Evolutionary conservation across 2,797 vertebrate genomes (phyloP).

Genomic region (Scomberomorus guttatus): DNA sequence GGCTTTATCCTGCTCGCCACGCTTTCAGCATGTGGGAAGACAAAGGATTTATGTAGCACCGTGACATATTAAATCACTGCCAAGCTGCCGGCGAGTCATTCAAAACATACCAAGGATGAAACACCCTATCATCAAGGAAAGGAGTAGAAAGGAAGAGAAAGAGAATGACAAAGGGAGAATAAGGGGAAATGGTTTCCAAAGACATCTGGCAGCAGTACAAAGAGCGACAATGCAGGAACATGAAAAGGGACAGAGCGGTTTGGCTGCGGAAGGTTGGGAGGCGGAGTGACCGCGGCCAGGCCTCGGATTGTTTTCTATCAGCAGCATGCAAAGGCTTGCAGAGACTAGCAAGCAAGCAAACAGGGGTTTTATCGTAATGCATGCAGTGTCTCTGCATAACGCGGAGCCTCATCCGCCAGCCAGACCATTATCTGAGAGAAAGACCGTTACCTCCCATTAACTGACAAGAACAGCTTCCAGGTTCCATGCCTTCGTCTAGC

Average conservation of each 20-base stretch:
- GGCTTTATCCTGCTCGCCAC: constrained; percentile 68
- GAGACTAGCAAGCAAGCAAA: constrained; percentile 62
- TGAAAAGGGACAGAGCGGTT: constrained; percentile 50
- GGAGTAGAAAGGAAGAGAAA: constrained; percentile 30
- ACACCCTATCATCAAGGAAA: constrained; percentile 57
- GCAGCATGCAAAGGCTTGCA: constrained; percentile 67
- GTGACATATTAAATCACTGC: constrained; percentile 79
- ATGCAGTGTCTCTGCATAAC: constrained; percentile 60
- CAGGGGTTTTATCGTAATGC: constrained; percentile 67
- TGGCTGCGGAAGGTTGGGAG: constrained; percentile 45
- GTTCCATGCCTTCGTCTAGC: constrained; percentile 56
- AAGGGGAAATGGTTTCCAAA: constrained; percentile 56
- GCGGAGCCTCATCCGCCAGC: constrained; percentile 61
- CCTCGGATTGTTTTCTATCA: constrained; percentile 64
- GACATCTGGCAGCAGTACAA: constrained; percentile 68
- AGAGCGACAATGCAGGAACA: constrained; percentile 60
- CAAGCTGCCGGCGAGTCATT: constrained; percentile 74
- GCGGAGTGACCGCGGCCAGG: constrained; percentile 54
- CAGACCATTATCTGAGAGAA: constrained; percentile 74
- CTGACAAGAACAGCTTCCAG: constrained; percentile 70
- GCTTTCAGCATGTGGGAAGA: constrained; percentile 74
- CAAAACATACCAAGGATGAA: constrained; percentile 72
- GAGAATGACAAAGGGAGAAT: constrained; percentile 48
- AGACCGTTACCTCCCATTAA: constrained; percentile 84
- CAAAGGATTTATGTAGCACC: constrained; percentile 82